These are phyloP conservation scores for Procambarus clarkii DNA, from an alignment of 1,140 invertebrate species.

Conservation along the genomic window DNA sequence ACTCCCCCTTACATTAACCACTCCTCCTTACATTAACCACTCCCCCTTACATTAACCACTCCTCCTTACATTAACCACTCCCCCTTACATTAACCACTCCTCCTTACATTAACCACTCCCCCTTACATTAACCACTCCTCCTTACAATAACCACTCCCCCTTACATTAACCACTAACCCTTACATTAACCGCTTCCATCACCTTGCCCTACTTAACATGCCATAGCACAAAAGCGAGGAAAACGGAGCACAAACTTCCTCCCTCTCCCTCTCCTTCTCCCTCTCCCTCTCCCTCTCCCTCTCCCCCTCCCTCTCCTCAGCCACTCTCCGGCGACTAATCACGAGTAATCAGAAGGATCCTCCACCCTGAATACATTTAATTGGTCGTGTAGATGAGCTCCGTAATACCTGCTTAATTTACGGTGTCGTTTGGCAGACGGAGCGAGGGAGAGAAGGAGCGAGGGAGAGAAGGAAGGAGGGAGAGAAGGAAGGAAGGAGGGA, in stretches of 20 bases:
- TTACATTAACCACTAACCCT: too few relatives aligned
- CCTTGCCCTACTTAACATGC: background rate
- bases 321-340: conserved; percentile 34
- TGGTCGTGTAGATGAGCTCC: conserved; percentile 46
- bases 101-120: too few relatives aligned
- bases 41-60: too few relatives aligned
- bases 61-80: too few relatives aligned
- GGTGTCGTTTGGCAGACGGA: background rate
- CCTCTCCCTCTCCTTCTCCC: background rate
- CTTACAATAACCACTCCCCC: background rate
- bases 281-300: background rate
- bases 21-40: too few relatives aligned
- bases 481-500: background rate
- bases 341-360: conserved; percentile 31
- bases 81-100: too few relatives aligned
- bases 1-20: too few relatives aligned
- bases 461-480: background rate
- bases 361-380: conserved; percentile 47
- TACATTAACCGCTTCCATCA: background rate
- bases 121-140: too few relatives aligned
- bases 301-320: background rate
- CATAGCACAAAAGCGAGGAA: background rate
- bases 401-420: conserved; percentile 42
- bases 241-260: background rate
- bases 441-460: background rate